These are phyloP conservation scores for Aphis gossypii DNA, from an alignment of 1,140 invertebrate genomes.

Conservation along the genomic window DNA sequence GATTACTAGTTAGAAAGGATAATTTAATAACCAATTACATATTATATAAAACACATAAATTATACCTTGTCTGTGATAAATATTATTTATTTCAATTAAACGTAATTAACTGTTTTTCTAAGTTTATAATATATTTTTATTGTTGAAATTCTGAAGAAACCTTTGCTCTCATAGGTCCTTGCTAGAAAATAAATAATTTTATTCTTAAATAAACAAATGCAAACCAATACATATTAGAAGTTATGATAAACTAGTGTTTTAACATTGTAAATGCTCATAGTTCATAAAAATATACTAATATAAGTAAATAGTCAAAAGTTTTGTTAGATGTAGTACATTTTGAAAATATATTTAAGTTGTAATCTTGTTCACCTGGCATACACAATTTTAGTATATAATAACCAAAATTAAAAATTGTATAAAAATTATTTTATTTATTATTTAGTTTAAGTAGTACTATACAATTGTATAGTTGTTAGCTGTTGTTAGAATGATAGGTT, in stretches of 20 bases:
- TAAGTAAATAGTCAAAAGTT: background rate
- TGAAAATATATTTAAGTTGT: too few relatives aligned
- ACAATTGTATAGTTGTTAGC: background rate
- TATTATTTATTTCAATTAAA: too few relatives aligned
- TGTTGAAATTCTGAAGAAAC: too few relatives aligned
- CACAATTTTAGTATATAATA: background rate
- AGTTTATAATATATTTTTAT: too few relatives aligned
- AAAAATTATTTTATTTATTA: background rate
- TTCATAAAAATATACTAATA: background rate
- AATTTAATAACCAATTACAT: background rate
- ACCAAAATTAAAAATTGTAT: background rate
- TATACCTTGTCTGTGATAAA: too few relatives aligned
- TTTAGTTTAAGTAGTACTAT: background rate
- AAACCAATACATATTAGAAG: too few relatives aligned
- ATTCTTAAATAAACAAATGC: background rate
- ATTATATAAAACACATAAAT: too few relatives aligned
- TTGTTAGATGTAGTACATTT: background rate
- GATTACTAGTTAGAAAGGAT: background rate
- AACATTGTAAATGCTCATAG: background rate
- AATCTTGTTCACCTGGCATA: background rate
- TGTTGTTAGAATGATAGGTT: background rate
- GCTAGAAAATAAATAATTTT: background rate
- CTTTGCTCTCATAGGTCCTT: too few relatives aligned
- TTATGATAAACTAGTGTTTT: too few relatives aligned
- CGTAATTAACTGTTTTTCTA: too few relatives aligned